Percentiles rank a stretch among this genome's conserved stretches.
Evolutionary conservation across 2,797 vertebrate species (phyloP).

Genomic region (Takifugu ocellatus): DNA sequence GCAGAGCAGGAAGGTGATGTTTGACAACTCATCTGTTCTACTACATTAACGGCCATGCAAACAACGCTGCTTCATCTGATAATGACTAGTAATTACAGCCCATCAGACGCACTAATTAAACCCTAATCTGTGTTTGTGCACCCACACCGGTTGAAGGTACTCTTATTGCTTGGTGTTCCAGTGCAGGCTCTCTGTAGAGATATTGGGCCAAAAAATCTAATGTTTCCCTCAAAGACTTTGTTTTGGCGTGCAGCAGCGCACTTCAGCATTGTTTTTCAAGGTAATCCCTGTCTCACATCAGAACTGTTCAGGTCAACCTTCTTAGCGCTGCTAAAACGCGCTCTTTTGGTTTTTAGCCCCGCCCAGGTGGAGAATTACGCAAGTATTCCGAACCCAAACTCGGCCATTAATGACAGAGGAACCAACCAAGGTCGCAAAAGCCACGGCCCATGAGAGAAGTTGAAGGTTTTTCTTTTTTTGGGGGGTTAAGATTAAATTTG

Average conservation of each 20-base stretch:
- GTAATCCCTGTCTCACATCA: slow-evolving; percentile 22
- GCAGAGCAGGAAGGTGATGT: slow-evolving; percentile 30
- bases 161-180: background rate
- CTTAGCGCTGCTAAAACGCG: slow-evolving; percentile 8
- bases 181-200: background rate
- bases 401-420: slow-evolving; percentile 1
- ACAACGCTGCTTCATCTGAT: slow-evolving; percentile 32
- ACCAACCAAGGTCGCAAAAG: background rate
- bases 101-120: slow-evolving; percentile 36
- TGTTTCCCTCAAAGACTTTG: slow-evolving; percentile 17
- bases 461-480: background rate
- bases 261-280: slow-evolving; percentile 6
- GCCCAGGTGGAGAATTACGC: slow-evolving; percentile 2
- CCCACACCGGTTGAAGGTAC: background rate
- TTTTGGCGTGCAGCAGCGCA: slow-evolving; percentile 7
- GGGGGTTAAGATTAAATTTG: background rate
- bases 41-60: slow-evolving; percentile 29
- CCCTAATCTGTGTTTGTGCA: slow-evolving; percentile 24
- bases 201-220: slow-evolving; percentile 15
- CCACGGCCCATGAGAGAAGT: background rate
- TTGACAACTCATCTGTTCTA: slow-evolving; percentile 36
- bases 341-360: slow-evolving; percentile 17
- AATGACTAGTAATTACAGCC: slow-evolving; percentile 45
- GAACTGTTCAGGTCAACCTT: slow-evolving; percentile 13
- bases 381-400: slow-evolving; percentile 5